Percentiles rank a stretch among this genome's conserved stretches.
Evolutionary conservation across 2,888 invertebrate species (phyloP).

Genomic region (Diadegma fenestrale): DNA sequence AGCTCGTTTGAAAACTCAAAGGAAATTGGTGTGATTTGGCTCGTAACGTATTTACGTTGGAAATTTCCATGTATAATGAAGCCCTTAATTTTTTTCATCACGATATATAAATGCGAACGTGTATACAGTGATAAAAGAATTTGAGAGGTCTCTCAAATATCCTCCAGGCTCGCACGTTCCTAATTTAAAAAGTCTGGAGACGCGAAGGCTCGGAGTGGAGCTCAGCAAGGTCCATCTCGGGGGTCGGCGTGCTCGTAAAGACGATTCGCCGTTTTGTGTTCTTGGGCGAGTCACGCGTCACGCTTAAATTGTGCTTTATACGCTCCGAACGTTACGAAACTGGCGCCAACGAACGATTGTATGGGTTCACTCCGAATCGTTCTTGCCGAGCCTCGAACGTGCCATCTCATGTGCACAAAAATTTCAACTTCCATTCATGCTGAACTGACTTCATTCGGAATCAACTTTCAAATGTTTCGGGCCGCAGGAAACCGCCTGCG

Average conservation of each 20-base stretch:
- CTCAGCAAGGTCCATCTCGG: conserved; percentile 48
- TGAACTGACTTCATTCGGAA: not conserved
- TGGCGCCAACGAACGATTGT: conserved; percentile 64
- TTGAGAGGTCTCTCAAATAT: conserved; percentile 32
- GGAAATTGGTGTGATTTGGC: not conserved
- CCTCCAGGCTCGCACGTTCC: conserved; percentile 48
- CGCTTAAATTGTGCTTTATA: conserved; percentile 72
- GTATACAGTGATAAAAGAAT: not conserved
- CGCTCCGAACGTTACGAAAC: conserved; percentile 69
- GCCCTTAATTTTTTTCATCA: conserved; percentile 2
- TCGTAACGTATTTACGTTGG: conserved; percentile 3
- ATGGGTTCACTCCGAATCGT: not conserved
- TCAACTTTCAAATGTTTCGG: not conserved
- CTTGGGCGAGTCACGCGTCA: conserved; percentile 68
- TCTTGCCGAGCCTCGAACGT: conserved; percentile 9
- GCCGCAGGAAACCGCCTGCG: not conserved
- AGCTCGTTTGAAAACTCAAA: not conserved
- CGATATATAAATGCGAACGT: not conserved
- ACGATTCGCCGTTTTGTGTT: conserved; percentile 53
- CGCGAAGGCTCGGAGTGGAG: conserved; percentile 26
- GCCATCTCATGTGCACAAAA: not conserved
- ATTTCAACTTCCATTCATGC: not conserved
- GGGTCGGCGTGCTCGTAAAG: conserved; percentile 67
- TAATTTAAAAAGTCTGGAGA: conserved; percentile 57
- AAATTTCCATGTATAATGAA: not conserved